Conservation (phyloP, 2,113 vertebrate genomes). For the Tiliqua scincoides region DNA sequence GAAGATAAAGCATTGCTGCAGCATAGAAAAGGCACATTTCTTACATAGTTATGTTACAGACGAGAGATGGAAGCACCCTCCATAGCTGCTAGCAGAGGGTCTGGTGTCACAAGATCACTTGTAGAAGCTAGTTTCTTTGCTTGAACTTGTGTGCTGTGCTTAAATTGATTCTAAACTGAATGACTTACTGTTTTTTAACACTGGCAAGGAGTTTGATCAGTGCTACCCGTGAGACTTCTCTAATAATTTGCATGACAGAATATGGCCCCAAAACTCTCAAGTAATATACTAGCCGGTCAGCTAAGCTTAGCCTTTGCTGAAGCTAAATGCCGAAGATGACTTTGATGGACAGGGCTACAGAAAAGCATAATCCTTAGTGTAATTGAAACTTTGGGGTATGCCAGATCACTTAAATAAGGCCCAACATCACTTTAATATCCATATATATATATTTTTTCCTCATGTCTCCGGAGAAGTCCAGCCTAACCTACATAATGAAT, state of each 20-base stretch:
- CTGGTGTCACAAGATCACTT: conserved; percentile 24
- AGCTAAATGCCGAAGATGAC: conserved; percentile 4
- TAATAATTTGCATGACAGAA: conserved; percentile 23
- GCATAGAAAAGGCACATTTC: background rate
- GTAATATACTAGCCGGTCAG: background rate
- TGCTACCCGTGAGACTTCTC: background rate
- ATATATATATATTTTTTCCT: conserved; percentile 3
- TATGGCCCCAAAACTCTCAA: conserved; percentile 13
- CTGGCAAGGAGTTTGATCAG: background rate
- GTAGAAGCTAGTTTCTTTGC: conserved; percentile 35
- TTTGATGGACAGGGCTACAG: conserved; percentile 13
- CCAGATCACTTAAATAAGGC: conserved; percentile 37
- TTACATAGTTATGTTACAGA: background rate
- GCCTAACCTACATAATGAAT: conserved; percentile 58
- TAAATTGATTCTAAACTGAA: conserved; percentile 37
- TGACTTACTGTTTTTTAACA: background rate
- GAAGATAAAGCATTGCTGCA: conserved; percentile 20
- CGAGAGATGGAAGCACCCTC: conserved; percentile 22
- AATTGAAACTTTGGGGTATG: conserved; percentile 28
- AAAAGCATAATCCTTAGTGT: conserved; percentile 6
- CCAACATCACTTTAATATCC: conserved; percentile 32
- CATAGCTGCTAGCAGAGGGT: background rate
- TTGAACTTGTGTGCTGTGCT: background rate
- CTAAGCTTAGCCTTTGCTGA: background rate
- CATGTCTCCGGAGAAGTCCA: conserved; percentile 33